Conservation (phyloP, 2,888 invertebrate species). For the Acleris cristana region DNA sequence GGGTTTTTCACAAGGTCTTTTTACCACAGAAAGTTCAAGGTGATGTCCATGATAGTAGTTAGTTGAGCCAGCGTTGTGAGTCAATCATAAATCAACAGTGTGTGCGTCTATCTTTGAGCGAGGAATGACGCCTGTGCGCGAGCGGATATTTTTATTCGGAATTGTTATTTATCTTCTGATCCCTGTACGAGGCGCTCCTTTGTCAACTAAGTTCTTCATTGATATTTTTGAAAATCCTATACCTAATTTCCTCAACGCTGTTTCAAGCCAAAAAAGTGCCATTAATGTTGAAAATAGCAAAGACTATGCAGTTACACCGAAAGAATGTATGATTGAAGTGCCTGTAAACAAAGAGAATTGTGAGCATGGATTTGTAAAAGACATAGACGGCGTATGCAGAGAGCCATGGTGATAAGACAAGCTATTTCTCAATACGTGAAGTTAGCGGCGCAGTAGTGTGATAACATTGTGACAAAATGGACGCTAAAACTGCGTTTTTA, state of each 20-base stretch:
- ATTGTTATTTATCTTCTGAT: slow-evolving; percentile 60
- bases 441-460: slow-evolving; percentile 55
- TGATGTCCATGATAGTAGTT: neutral
- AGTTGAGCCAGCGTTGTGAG: slow-evolving; percentile 28
- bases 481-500: slow-evolving; percentile 56
- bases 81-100: slow-evolving; percentile 55
- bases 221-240: slow-evolving; percentile 70
- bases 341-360: slow-evolving; percentile 61
- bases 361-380: slow-evolving; percentile 52
- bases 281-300: slow-evolving; percentile 26
- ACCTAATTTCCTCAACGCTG: slow-evolving; percentile 56
- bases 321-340: slow-evolving; percentile 61
- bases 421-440: slow-evolving; percentile 38
- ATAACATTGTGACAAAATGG: slow-evolving; percentile 59
- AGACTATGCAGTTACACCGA: slow-evolving; percentile 36
- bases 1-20: too few relatives aligned
- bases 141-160: slow-evolving; percentile 62
- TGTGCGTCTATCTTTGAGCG: slow-evolving; percentile 55
- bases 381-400: slow-evolving; percentile 67
- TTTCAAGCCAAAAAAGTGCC: slow-evolving; percentile 30
- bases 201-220: slow-evolving; percentile 55
- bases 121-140: slow-evolving; percentile 67
- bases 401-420: slow-evolving; percentile 59
- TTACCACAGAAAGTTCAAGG: too few relatives aligned
- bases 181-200: slow-evolving; percentile 52